phyloP scores from a whole-genome alignment of 2,888 invertebrate species.

The Belgica antarctica region DNA sequence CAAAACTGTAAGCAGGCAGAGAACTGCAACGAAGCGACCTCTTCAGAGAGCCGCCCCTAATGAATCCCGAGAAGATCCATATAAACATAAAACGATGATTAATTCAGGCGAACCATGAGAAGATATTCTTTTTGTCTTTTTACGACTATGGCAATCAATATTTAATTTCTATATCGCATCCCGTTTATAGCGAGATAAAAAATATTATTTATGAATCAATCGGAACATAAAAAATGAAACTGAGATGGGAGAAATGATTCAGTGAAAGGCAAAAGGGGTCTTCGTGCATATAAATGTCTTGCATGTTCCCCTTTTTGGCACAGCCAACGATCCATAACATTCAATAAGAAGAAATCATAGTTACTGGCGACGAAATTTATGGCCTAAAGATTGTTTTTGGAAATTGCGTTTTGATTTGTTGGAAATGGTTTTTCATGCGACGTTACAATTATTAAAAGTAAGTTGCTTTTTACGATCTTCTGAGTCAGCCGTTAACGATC shows the following conservation, averaged over 20 bases:
- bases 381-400: neutral
- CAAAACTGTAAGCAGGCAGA: neutral
- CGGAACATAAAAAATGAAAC: constrained; percentile 27
- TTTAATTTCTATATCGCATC: constrained; percentile 35
- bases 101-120: neutral
- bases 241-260: constrained; percentile 2
- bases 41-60: neutral
- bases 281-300: constrained; percentile 19
- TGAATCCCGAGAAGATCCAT: constrained; percentile 19
- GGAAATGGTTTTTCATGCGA: neutral
- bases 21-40: neutral
- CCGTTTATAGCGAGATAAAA: constrained; percentile 34
- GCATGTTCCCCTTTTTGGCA: constrained; percentile 27
- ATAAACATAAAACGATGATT: constrained; percentile 26
- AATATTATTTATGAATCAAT: constrained; percentile 33
- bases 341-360: constrained; percentile 4
- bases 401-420: constrained; percentile 11
- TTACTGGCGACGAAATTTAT: neutral
- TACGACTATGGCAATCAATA: constrained; percentile 31
- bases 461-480: no score
- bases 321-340: constrained; percentile 14
- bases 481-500: no score
- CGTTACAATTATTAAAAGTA: constrained; percentile 3
- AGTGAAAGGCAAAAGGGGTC: constrained; percentile 15
- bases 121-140: neutral